Evolutionary conservation across 92 coral and sea anemone genomes (phyloP), one percentile per base, ranked within the genome.

Genomic region (Zoanthus gigantus): DNA sequence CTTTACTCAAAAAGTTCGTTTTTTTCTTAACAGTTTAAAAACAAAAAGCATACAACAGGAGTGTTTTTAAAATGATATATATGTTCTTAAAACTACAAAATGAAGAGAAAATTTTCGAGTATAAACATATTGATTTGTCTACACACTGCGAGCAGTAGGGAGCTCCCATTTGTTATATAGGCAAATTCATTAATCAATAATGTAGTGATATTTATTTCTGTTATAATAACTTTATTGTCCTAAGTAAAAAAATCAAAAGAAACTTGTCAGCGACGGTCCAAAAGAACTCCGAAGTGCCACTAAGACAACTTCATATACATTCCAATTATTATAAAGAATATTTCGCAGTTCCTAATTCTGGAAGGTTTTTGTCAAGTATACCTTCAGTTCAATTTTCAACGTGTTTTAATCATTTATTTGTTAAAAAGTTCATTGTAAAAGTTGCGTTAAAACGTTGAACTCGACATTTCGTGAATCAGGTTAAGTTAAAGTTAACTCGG

Each of bases 171-270:
- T 47, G 66, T 81, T 81, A 74, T 81, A 81, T 65, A 81, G 85
- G 85, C 85, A 81, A 81, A 81, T 81, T 81, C 75, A 81, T 81
- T 81, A 81, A 81, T 81, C 75, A 45, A 81, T 81, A 81, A 81
- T 81, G 85, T 30, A 81, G 85, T 13, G 85, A 74, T 81, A 81
- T 81, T 81, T 67, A 81, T 54, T 65, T 73, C 65, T 66, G 85
- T 66, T 63, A 66, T 65, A n/a, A 29, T 71, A 67, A 46, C 57
- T 37, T 81, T 81, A 81, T 63, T 65, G 74, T 65, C 28, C 18
- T 46, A 57, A 81, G 61, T 45, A 13, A 46, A 81, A 81, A 50
- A 50, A 7, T 7, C 12, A 50, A 50, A 50, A 50, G 42, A 37
- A 23, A 81, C 85, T 65, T 81, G 61, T 81, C 67, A 56, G 75